Base-by-base conservation (phyloP, 2,888 invertebrate species). In the Coenonympha glycerion region DNA sequence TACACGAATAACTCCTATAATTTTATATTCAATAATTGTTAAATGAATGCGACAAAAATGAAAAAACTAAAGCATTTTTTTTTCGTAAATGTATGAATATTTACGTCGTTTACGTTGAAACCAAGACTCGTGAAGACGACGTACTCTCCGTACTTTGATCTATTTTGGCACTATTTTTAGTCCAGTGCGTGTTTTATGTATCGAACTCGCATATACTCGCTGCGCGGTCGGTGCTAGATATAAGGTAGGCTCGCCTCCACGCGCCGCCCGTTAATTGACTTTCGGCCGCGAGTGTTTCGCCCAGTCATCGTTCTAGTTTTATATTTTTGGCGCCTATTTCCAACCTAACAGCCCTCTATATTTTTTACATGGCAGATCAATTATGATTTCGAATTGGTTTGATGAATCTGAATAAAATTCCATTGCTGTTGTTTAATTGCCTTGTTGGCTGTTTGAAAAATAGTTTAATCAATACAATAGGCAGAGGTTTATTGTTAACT, bases 351-450 rank as follows among this genome's bases (percentile, higher is more conserved):
- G 79, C 79, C 84, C 80, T 76, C 76, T 73, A 76, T 76, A 78
- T 82, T 85, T 86, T 86, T 85, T 85, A 82, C 76, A 80, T 73
- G 77, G 70, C 78, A 80, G 85, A 84, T 85, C 86, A 84, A 86
- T 86, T 86, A 85, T 84, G 84, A 85, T 84, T 79, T 76, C 80
- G 76, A 82, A 81, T 84, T 84, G 83, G 83, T 83, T 85, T 84
- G 83, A 85, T 84, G 85, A 80, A 85, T 82, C 80, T 83, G 81
- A 86, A 85, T 84, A 83, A 82, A 83, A 82, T 83, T 78, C 83
- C 79, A 84, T 83, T 82, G 83, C 78, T 73, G 68, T 82, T 83
- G 80, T 76, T 84, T 84, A 84, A 85, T 84, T 83, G 84, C 66
- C 80, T 83, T 66, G 83, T 81, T 81, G 79, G 71, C 65, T 69